These are phyloP conservation scores for Agapornis canus DNA, from an alignment of 2,797 vertebrate species.

Conservation along the genomic window DNA sequence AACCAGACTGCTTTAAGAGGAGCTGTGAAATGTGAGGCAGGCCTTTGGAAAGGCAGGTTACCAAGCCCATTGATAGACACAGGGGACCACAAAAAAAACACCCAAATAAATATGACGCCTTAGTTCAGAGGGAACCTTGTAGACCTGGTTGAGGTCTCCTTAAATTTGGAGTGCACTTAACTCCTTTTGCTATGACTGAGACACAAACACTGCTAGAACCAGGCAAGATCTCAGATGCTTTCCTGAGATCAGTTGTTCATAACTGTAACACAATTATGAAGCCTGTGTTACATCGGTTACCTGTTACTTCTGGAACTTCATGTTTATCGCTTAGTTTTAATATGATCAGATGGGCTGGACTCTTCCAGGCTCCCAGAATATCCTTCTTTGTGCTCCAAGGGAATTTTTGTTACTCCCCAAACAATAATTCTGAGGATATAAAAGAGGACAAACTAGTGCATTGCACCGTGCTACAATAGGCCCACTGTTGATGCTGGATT, in stretches of 20 bases:
- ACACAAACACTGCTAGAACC: background rate
- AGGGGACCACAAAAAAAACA: background rate
- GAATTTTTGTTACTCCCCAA: conserved; percentile 28
- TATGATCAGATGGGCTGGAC: background rate
- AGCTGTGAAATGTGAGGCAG: background rate
- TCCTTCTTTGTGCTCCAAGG: background rate
- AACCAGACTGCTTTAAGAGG: background rate
- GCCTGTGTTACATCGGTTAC: background rate
- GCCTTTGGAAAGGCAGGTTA: background rate
- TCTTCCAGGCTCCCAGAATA: conserved; percentile 7
- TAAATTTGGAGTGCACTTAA: background rate
- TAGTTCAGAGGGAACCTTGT: background rate
- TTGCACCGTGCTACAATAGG: conserved; percentile 62
- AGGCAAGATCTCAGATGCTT: background rate
- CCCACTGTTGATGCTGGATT: conserved; percentile 12
- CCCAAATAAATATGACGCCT: background rate
- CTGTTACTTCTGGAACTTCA: background rate
- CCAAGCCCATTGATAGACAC: background rate
- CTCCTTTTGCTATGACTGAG: background rate
- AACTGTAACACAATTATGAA: background rate
- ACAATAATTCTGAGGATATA: background rate
- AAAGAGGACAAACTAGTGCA: conserved; percentile 23
- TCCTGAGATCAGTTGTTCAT: background rate
- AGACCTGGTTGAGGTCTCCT: background rate
- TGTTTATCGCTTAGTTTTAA: background rate